Evolutionary conservation across 2,797 vertebrate species (phyloP), one percentile per base, ranked within the genome.

Genomic region (Fundulus diaphanus): DNA sequence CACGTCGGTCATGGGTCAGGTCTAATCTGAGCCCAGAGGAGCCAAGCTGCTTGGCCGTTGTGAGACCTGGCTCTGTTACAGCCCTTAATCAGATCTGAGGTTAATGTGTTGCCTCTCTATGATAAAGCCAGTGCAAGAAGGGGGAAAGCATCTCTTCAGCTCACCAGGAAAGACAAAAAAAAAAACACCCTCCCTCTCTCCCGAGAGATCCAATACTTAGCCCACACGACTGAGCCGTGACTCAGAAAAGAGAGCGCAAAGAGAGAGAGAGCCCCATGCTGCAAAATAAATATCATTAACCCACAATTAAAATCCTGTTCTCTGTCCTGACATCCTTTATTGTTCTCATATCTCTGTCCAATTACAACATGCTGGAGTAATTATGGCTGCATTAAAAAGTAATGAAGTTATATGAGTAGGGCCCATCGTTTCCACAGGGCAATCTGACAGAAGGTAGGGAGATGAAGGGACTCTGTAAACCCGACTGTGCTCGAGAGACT

Each of bases 361-460:
- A 93, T 93, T 93, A 93, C 89, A 91, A 90, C 92, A 88, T 82
- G 89, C 89, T 74, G 90, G 88, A 93, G 93, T 95, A 93, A 95
- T 95, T 94, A 94, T 80, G 70, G 89, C 91, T 88, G 92, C 93
- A 95, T 95, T 95, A 95, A 95, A 95, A 95, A 93, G 93, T 94
- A 94, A 95, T 95, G 94, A 94, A 94, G 92, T 94, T 94, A 92
- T 94, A 94, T 78, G 89, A 94, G 93, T 89, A 52, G 82, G 68
- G 85, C 83, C 74, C 61, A 44, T 54, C 37, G 82, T 91, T 93
- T 93, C 91, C 90, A 89, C 84, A 66, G 84, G 92, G 89, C 87
- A 72, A 81, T 81, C 80, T 76, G 85, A 90, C 88, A 87, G 89
- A 86, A 83, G 89, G 90, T 78, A 54, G 78, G 68, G 82, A 72